Evolutionary conservation across 2,888 invertebrate species (phyloP), one percentile per base, ranked within the genome.

Genomic region (Drosophila gaucha): DNA sequence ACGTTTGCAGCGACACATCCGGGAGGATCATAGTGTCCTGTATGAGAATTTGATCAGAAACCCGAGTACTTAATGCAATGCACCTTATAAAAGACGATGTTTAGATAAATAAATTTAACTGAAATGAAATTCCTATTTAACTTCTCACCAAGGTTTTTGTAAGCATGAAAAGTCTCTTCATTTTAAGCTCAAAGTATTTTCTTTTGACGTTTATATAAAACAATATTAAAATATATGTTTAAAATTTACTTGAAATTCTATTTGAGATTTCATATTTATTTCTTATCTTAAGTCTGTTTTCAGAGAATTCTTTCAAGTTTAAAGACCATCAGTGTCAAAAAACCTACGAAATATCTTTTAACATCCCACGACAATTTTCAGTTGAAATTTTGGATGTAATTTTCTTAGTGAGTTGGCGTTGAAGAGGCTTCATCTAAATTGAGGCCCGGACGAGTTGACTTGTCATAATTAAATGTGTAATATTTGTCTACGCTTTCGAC

Each of bases 381-480:
- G 39, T 24, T 39, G 44, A 51, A 46, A 36, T 74, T 69, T 62
- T 22, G 6, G 14, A 41, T 56, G 38, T 49, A 74, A 65, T 60
- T 57, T 65, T 65, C 52, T 41, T 50, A 24, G 24, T 69, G 66
- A 57, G 72, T 76, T 71, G 67, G 57, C 52, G 56, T 24, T 44
- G 43, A 51, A 67, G 64, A 58, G 35, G 38, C 54, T 47, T 46
- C 62, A 38, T 55, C 57, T 49, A 52, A 24, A 41, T 31, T 30
- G 43, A 24, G 58, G 50, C 43, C 38, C 52, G 26, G 54, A 31
- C 39, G 24, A 57, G 39, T 57, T 65, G 66, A 58, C 82, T 78
- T 83, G 79, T 84, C 80, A 72, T 86, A 82, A 82, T 86, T 84
- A 82, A 80, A 82, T 74, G 74, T 84, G 85, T 82, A 84, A 86